These are phyloP conservation scores for Gordius sp. DNA, from an alignment of 2,888 invertebrate species.

Conservation along the genomic window DNA sequence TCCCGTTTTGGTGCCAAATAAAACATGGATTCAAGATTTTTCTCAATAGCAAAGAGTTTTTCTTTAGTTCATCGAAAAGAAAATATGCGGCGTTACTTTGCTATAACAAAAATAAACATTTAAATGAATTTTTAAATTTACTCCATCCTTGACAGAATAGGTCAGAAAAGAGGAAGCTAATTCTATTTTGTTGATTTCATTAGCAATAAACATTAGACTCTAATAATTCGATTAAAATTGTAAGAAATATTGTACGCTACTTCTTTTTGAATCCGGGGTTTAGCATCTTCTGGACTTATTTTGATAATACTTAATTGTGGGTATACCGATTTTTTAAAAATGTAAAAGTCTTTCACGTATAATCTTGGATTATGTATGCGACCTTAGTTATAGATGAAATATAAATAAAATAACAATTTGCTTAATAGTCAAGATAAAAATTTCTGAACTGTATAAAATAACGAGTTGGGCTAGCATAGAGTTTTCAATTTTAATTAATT, in stretches of 20 bases:
- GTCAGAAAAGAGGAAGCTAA: not conserved
- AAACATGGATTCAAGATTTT: not conserved
- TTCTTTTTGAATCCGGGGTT: conserved; percentile 41
- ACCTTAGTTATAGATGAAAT: conserved; percentile 36
- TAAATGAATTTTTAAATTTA: not conserved
- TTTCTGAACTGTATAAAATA: too few species aligned
- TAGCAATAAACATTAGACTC: not conserved
- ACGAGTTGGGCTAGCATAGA: too few species aligned
- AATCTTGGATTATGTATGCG: conserved; percentile 81
- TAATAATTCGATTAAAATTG: conserved; percentile 5
- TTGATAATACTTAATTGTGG: conserved; percentile 76
- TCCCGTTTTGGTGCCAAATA: too few species aligned
- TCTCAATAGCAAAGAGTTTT: not conserved
- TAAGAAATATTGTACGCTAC: not conserved
- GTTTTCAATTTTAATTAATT: too few species aligned
- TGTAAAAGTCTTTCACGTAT: conserved; percentile 78
- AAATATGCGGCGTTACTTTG: not conserved
- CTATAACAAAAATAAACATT: conserved; percentile 1
- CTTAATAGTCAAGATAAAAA: too few species aligned
- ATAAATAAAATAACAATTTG: not conserved
- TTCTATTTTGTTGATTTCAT: not conserved
- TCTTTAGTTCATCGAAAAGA: not conserved
- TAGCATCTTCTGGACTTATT: conserved; percentile 70
- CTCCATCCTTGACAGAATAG: not conserved
- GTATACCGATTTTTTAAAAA: conserved; percentile 82